Evolutionary conservation across 2,888 invertebrate species (phyloP).

Genomic region (Acanthoscelides obtectus): DNA sequence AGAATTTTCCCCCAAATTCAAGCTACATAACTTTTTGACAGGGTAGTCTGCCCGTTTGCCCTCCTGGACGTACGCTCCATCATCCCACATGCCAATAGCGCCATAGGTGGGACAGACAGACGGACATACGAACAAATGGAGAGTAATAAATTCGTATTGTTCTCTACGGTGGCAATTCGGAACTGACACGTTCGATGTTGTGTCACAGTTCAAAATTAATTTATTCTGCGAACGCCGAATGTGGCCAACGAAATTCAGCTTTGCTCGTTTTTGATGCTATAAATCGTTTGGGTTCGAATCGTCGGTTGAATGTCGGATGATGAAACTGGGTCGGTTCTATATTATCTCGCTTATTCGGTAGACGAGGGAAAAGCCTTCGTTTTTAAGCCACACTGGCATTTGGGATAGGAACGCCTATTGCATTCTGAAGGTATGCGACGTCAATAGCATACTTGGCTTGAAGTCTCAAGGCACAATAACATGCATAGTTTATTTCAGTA

Average conservation of each 20-base stretch:
- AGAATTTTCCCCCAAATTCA: no score
- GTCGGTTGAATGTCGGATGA: neutral
- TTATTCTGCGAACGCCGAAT: neutral
- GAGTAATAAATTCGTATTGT: neutral
- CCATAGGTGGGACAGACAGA: neutral
- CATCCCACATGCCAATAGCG: neutral
- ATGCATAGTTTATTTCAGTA: no score
- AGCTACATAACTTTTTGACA: no score
- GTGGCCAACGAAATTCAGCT: neutral
- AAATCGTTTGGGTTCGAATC: neutral
- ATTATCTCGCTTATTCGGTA: neutral
- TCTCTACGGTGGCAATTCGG: neutral
- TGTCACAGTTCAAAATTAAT: neutral
- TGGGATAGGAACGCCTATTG: no score
- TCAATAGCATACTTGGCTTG: no score
- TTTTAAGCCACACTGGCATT: neutral
- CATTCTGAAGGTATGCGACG: no score
- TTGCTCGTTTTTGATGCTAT: neutral
- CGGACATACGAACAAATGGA: neutral
- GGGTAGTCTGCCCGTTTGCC: no score
- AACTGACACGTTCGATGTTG: neutral
- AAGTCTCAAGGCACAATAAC: no score
- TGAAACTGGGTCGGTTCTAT: neutral
- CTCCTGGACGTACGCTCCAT: no score
- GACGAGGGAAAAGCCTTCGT: neutral